Base-by-base conservation (phyloP, 2,113 vertebrate species). In the Xiphorhynchus elegans region DNA sequence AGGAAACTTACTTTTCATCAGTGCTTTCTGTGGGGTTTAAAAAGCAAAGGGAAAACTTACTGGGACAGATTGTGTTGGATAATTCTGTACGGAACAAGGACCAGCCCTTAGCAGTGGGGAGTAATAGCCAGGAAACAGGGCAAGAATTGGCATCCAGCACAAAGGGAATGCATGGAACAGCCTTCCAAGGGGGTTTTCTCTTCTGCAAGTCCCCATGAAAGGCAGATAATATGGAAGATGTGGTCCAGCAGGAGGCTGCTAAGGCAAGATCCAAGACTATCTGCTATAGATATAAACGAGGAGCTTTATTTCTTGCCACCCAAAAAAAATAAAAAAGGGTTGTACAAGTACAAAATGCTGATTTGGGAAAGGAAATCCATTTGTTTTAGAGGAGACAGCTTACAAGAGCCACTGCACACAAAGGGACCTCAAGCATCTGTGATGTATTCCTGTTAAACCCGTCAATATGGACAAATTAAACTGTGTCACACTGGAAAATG, bases 121-220 rank as follows among this genome's bases (percentile, higher is more conserved):
- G 18, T 8, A 35, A 5, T 6, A 47, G n/a, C 50, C 25, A 5
- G 10, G 50, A 13, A 62, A 55, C 23, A 40, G 56, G 74, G 29
- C 12, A 44, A 29, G 63, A 44, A 49, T 10, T 0, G 0, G 44
- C 12, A 20, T 42, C 58, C 46, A 52, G 76, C 37, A 31, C 1
- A 33, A 78, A 56, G 40, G 55, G 80, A 44, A 47, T 3, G 42
- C 9, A 13, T 16, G 4, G 12, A 81, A 29, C 6, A n/a, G 50
- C 50, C 33, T 69, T 26, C 42, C 62, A 5, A 47, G 12, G 31
- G 46, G 18, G 4, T 3, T 49, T 76, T 52, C 53, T 64, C 52
- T 73, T 59, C 44, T 23, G 1, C 0, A 0, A 37, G 7, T 60
- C 26, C 35, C 44, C 17, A 4, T 14, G 31, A 68, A 68, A 44